Evolutionary conservation across 2,888 invertebrate genomes (phyloP).

Genomic region (Tenthredo amoena): DNA sequence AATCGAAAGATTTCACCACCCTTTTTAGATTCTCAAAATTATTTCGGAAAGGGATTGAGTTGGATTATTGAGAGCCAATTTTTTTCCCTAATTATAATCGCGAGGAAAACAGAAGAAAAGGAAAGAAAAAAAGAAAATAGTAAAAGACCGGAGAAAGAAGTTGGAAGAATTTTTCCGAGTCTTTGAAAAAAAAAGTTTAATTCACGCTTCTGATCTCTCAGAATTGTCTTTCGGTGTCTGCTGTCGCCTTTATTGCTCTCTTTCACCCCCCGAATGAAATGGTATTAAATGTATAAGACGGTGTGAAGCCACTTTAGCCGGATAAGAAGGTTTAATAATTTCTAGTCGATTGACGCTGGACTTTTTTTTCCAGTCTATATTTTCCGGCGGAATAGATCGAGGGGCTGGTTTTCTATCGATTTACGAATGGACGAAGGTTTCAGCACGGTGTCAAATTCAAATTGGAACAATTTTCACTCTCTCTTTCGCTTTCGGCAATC

Average conservation of each 20-base stretch:
- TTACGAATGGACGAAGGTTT: neutral
- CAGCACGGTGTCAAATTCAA: slow-evolving; percentile 61
- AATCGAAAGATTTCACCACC: neutral
- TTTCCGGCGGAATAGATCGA: slow-evolving; percentile 63
- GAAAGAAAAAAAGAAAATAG: too few species aligned
- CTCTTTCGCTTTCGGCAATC: slow-evolving; percentile 59
- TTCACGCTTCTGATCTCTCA: neutral
- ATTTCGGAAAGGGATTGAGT: too few species aligned
- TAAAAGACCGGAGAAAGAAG: too few species aligned
- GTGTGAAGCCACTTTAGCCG: slow-evolving; percentile 60
- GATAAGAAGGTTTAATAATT: slow-evolving; percentile 66
- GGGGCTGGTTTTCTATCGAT: slow-evolving; percentile 22
- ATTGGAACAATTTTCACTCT: neutral
- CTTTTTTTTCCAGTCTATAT: slow-evolving; percentile 64
- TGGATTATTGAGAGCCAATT: too few species aligned
- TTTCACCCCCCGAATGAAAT: neutral
- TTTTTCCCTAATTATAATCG: too few species aligned
- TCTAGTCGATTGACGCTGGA: slow-evolving; percentile 68
- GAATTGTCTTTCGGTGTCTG: neutral
- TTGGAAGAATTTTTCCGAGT: too few species aligned
- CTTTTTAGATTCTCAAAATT: too few species aligned
- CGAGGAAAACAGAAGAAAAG: too few species aligned
- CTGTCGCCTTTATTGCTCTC: neutral
- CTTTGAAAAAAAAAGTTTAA: neutral
- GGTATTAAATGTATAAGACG: slow-evolving; percentile 5